Evolutionary conservation across 1,140 invertebrate species (phyloP), one percentile per base, ranked within the genome.

Genomic region (Sminthurinus signatus): DNA sequence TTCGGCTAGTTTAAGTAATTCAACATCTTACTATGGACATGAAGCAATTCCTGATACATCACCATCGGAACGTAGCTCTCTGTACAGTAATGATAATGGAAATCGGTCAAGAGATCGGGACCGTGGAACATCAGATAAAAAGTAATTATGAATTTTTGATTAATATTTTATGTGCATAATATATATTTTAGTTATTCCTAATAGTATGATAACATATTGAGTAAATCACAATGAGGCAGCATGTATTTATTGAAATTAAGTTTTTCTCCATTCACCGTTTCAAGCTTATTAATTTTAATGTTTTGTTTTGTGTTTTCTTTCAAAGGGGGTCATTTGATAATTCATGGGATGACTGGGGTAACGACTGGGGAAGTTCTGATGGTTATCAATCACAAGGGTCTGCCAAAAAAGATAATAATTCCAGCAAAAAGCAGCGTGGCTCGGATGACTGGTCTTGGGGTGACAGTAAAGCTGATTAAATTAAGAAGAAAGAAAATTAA

Each of bases 361-460:
- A 46, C 15, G 64, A 67, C 28, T 70, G 64, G 66, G 64, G 60
- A 21, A 25, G 56, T 42, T 27, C 29, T 28, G 62, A 56, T 15
- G 65, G 69, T 17, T 71, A 71, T 62, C 69, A 71, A 62, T 60
- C 62, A 27, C 52, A 64, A 28, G 61, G 46, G 8, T 43, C 42
- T 17, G 54, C 39, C 10, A 59, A 46, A 1, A 19, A 46, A 2
- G n/a, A 31, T 21, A 64, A 39, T n/a, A 43, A n/a, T 32, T 43
- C 46, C 15, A 46, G 29, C 28, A 36, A 27, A 46, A 46, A 54
- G 31, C 39, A 36, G 28, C 29, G 62, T 23, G 67, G 65, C 48
- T 68, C 65, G 10, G 69, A 71, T 32, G 69, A 71, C 44, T 71
- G 69, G 69, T 68, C 69, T 12, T 71, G 69, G 69, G 69, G 65